Conservation (phyloP, 37 sponge, comb jelly and placozoan genomes). For the Diacarnus erythraeanus region DNA sequence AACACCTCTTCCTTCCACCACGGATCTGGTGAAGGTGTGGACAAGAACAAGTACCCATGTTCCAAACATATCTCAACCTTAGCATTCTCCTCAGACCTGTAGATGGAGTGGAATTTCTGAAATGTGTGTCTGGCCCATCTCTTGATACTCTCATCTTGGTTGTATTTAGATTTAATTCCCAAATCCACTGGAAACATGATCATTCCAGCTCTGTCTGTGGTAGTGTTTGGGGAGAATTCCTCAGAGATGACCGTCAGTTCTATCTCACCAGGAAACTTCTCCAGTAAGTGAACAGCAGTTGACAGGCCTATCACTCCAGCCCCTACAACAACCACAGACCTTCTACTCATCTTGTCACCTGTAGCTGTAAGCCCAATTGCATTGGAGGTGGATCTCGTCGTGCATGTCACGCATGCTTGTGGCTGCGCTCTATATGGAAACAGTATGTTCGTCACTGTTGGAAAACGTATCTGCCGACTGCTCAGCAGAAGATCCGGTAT, state of each 20-base stretch:
- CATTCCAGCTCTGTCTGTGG: conserved; percentile 45
- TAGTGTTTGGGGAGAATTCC: conserved; percentile 41
- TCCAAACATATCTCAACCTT: conserved; percentile 1
- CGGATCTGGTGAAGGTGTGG: background rate
- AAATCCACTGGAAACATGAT: conserved; percentile 37
- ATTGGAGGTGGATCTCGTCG: no score
- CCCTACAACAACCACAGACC: conserved; percentile 53
- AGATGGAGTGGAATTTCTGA: conserved; percentile 15
- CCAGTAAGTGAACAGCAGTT: conserved; percentile 9
- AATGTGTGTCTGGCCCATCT: conserved; percentile 1
- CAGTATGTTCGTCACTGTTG: background rate
- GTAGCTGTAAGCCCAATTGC: no score
- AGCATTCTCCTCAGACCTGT: conserved; percentile 6
- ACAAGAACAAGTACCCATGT: background rate
- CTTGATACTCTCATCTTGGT: background rate
- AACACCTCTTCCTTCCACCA: conserved; percentile 54
- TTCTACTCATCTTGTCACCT: background rate
- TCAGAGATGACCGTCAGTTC: conserved; percentile 48
- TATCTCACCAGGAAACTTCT: background rate
- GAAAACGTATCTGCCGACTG: no score
- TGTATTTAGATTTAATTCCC: conserved; percentile 10
- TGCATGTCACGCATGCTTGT: background rate
- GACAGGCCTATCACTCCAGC: conserved; percentile 67
- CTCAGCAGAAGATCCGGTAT: no score
- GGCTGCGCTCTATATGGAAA: background rate